Evolutionary conservation across 2,797 vertebrate species (phyloP).

Genomic region (Epinephelus coioides): DNA sequence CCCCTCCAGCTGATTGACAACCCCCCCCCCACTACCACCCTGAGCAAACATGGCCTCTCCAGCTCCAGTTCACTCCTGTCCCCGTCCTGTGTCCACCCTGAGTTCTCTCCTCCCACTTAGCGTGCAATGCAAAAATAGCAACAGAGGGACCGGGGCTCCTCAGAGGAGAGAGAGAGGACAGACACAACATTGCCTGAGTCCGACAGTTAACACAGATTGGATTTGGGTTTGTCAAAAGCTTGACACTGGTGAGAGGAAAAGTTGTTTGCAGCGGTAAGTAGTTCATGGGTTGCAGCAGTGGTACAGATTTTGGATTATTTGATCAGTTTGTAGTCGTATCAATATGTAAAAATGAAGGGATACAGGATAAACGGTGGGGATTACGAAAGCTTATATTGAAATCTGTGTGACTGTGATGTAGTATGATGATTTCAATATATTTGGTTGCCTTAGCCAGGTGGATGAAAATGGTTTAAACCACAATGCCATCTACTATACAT

Average conservation of each 20-base stretch:
- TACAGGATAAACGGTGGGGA: background rate
- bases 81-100: conserved; percentile 58
- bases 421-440: background rate
- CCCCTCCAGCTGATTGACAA: conserved; percentile 68
- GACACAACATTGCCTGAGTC: conserved; percentile 62
- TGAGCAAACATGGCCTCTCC: conserved; percentile 69
- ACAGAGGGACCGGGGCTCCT: conserved; percentile 66
- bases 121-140: conserved; percentile 75
- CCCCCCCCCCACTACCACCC: conserved; percentile 16
- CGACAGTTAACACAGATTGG: conserved; percentile 61
- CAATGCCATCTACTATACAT: background rate
- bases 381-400: background rate
- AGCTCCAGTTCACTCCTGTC: conserved; percentile 65
- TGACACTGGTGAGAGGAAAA: conserved; percentile 36
- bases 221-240: conserved; percentile 33
- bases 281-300: conserved; percentile 21
- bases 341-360: background rate
- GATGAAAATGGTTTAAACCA: background rate
- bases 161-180: conserved; percentile 61
- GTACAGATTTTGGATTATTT: conserved; percentile 13
- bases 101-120: conserved; percentile 53
- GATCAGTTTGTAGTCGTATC: background rate
- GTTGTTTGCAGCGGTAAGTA: conserved; percentile 73
- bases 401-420: background rate
- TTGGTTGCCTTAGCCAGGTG: background rate